Evolutionary conservation across 35 echinoderm and acorn worm genomes (phyloP), one percentile per base, ranked within the genome.

Genomic region (Apostichopus californicus): DNA sequence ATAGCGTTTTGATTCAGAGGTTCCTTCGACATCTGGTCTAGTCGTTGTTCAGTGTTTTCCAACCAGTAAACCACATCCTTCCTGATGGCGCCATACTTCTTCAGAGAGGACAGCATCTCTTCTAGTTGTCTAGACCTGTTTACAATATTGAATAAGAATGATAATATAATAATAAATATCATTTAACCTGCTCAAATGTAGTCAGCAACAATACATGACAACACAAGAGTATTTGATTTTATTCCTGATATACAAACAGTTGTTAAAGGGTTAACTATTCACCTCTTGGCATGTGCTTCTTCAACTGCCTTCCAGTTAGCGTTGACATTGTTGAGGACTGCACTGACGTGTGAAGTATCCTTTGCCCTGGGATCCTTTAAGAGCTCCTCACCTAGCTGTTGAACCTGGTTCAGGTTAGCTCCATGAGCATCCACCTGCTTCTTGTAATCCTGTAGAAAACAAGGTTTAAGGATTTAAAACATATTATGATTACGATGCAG

Each of bases 231-330:
- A 46, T 3, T 46, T 46, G 34, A 46, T 46, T 46, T 46, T 3
- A 46, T 46, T 46, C 3, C 34, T 46, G 34, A 46, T 46, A 3
- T 46, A 46, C 34, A 46, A 46, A 46, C 34, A 46, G 34, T 46
- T 46, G 34, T 46, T 46, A 2, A 46, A 61, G 58, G 12, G 58
- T 61, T 61, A 60, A 60, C 3, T 61, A 8, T 61, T 90, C 93
- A 98, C 96, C 97, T 96, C 91, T 92, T 99, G 53, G 80, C 88
- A 4, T 94, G 86, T 60, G 90, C 92, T n/a, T 96, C 95, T 20
- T 99, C 97, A 9, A 96, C 64, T 22, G 97, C 91, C 90, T 96
- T 96, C 97, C 95, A 99, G 94, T 99, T 99, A 20, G 90, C 77
- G 75, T 95, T 93, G 70, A 99, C 97, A 90, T 95, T 99, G 83